phyloP scores from a whole-genome alignment of 2,797 vertebrate genomes.

The Bovichtus variegatus region DNA sequence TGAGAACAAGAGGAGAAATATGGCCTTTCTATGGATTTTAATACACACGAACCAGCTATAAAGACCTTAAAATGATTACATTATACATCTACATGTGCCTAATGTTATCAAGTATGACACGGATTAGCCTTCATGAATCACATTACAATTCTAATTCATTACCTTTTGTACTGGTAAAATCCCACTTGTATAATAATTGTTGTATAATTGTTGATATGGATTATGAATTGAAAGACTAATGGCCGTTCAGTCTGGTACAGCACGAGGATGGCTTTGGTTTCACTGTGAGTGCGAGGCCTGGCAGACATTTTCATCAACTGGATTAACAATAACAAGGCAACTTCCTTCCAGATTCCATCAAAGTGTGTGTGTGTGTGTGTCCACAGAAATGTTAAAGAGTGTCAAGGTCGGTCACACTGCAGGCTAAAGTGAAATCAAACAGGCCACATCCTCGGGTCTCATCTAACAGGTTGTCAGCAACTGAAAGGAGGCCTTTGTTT shows the following conservation, averaged over 20 bases:
- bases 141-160: neutral
- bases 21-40: neutral
- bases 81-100: neutral
- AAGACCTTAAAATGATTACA: neutral
- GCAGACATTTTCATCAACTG: slow-evolving; percentile 29
- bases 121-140: neutral
- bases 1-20: neutral
- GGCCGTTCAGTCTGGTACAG: neutral
- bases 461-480: slow-evolving; percentile 52
- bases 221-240: neutral
- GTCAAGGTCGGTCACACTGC: slow-evolving; percentile 42
- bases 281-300: slow-evolving; percentile 15
- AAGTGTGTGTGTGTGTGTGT: slow-evolving; percentile 3
- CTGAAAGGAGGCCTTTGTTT: slow-evolving; percentile 17
- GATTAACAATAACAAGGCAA: slow-evolving; percentile 40
- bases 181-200: neutral
- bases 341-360: slow-evolving; percentile 14
- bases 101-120: neutral
- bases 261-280: neutral
- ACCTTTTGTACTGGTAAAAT: neutral
- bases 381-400: slow-evolving; percentile 11
- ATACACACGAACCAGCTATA: neutral
- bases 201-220: neutral
- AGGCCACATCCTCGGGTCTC: slow-evolving; percentile 30
- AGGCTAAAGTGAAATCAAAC: slow-evolving; percentile 20